These are phyloP conservation scores for Mesoligia furuncula DNA, from an alignment of 2,888 invertebrate genomes.

Conservation along the genomic window DNA sequence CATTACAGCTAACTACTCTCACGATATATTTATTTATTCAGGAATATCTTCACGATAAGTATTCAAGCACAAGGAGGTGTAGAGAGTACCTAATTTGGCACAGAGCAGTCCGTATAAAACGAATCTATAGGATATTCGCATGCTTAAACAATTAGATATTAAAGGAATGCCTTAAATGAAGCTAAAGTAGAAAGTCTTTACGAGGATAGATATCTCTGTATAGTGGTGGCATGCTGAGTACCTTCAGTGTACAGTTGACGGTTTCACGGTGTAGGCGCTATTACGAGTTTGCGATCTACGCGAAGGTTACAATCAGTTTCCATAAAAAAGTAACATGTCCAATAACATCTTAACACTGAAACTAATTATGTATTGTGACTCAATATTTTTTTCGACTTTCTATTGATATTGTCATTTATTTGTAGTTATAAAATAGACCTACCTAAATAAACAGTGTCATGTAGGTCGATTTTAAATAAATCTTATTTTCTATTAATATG, in stretches of 20 bases:
- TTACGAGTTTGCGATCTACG: conserved; percentile 32
- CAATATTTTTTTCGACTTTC: conserved; percentile 67
- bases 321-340: conserved; percentile 43
- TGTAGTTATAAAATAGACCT: conserved; percentile 74
- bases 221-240: conserved; percentile 30
- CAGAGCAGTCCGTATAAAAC: conserved; percentile 75
- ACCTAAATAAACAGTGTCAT: conserved; percentile 63
- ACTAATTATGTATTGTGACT: conserved; percentile 59
- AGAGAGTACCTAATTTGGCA: conserved; percentile 86
- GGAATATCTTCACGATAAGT: conserved; percentile 79
- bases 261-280: conserved; percentile 19
- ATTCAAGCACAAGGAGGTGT: conserved; percentile 69
- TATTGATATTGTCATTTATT: conserved; percentile 71
- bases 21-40: conserved; percentile 82
- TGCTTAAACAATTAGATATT: conserved; percentile 49
- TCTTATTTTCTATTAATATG: conserved; percentile 73
- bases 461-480: conserved; percentile 73
- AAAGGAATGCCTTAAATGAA: conserved; percentile 55
- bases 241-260: conserved; percentile 18
- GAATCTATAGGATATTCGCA: conserved; percentile 59
- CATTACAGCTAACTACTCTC: conserved; percentile 88
- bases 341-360: conserved; percentile 51
- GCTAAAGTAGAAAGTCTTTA: conserved; percentile 58
- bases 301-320: conserved; percentile 29
- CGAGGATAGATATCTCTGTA: conserved; percentile 35